These are phyloP conservation scores for Pelusios castaneus DNA, from an alignment of 2,113 vertebrate genomes.

Conservation along the genomic window DNA sequence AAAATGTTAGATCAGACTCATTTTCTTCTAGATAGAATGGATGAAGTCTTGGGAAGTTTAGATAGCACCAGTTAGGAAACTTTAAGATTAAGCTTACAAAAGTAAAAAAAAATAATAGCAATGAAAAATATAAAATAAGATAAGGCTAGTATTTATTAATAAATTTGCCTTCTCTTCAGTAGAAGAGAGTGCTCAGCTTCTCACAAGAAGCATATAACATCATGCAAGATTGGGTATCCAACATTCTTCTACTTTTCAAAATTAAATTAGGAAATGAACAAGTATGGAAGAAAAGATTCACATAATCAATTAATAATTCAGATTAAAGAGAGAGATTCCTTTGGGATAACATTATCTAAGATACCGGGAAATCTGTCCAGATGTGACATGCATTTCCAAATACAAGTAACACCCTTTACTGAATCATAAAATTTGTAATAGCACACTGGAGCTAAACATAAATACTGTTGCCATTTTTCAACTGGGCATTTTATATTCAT, in stretches of 20 bases:
- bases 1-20: neutral
- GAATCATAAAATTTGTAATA: slow-evolving; percentile 56
- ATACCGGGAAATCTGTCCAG: neutral
- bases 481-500: neutral
- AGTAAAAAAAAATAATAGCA: neutral
- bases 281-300: neutral
- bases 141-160: neutral
- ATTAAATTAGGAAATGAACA: neutral
- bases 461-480: slow-evolving; percentile 55
- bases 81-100: neutral
- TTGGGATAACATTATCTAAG: slow-evolving; percentile 31
- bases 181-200: neutral
- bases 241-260: neutral
- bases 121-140: neutral
- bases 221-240: neutral
- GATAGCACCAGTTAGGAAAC: neutral
- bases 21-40: neutral
- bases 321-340: neutral
- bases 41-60: neutral
- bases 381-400: slow-evolving; percentile 25
- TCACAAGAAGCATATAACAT: neutral
- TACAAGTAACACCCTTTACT: neutral
- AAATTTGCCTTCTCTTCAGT: neutral
- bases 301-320: neutral
- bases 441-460: slow-evolving; percentile 20